Conservation (phyloP, 2,113 vertebrate genomes). For the Acrocephalus arundinaceus region DNA sequence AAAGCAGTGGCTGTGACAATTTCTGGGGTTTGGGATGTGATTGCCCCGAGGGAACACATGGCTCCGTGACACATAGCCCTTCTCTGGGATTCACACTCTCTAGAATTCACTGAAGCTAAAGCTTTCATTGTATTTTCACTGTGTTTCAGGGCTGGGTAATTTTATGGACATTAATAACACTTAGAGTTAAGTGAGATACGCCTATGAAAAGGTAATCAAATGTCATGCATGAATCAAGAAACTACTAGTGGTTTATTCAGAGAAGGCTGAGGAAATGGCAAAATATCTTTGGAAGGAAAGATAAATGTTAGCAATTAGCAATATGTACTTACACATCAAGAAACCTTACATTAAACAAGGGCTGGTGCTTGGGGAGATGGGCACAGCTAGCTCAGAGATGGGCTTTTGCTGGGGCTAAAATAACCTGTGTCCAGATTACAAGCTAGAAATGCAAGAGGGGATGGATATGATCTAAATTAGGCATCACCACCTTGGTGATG, state of each 20-base stretch:
- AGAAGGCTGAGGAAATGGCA: not conserved
- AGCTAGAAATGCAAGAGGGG: not conserved
- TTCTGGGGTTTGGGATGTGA: not conserved
- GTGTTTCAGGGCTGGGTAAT: constrained; percentile 1
- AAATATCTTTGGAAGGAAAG: not conserved
- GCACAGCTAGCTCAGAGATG: not conserved
- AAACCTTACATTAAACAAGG: not conserved
- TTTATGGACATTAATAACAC: constrained; percentile 39
- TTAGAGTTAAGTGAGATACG: not conserved
- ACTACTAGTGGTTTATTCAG: not conserved
- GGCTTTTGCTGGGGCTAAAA: not conserved
- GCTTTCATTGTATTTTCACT: constrained; percentile 19
- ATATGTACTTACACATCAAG: not conserved
- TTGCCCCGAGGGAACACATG: not conserved
- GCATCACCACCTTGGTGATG: not conserved
- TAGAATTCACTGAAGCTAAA: not conserved
- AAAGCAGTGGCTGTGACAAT: not conserved
- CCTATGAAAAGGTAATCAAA: constrained; percentile 43
- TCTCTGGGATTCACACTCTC: not conserved
- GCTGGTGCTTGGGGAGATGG: not conserved
- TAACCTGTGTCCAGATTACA: not conserved
- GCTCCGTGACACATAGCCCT: not conserved
- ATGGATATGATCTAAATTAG: not conserved
- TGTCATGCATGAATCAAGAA: constrained; percentile 17
- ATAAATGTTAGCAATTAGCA: not conserved